These are phyloP conservation scores for Colostygia pectinataria DNA, from an alignment of 2,888 invertebrate genomes.

Conservation along the genomic window DNA sequence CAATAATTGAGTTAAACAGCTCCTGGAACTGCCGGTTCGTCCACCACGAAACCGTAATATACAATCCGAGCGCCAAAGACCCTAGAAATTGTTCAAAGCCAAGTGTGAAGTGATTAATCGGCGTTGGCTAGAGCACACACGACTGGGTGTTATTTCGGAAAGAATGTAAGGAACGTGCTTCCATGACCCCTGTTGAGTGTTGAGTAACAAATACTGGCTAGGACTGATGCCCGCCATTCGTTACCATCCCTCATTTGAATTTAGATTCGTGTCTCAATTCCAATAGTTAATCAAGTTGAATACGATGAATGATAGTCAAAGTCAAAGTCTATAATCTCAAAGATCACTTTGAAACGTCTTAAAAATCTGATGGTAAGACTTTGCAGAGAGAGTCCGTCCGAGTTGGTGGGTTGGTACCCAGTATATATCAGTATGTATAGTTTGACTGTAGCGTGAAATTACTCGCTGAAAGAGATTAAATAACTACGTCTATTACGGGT, in stretches of 20 bases:
- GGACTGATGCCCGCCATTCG: slow-evolving; percentile 68
- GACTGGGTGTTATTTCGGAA: slow-evolving; percentile 74
- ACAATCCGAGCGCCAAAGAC: slow-evolving; percentile 26
- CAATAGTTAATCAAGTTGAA: slow-evolving; percentile 23
- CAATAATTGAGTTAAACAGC: slow-evolving; percentile 6
- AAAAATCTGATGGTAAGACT: no score
- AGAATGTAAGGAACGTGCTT: slow-evolving; percentile 78
- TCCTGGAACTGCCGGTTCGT: slow-evolving; percentile 1
- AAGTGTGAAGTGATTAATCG: slow-evolving; percentile 78
- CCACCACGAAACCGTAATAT: slow-evolving; percentile 18
- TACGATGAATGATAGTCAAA: no score
- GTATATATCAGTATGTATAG: no score
- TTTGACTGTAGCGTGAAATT: no score
- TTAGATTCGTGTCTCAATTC: slow-evolving; percentile 68
- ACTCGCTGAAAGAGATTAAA: no score
- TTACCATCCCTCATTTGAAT: slow-evolving; percentile 73
- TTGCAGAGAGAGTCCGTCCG: no score
- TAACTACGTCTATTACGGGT: no score
- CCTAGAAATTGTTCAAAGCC: slow-evolving; percentile 36
- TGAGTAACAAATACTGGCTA: slow-evolving; percentile 67
- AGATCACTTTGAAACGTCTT: no score
- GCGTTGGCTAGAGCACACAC: slow-evolving; percentile 61
- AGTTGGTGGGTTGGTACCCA: no score
- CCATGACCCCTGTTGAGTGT: slow-evolving; percentile 71
- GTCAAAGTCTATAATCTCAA: no score